phyloP scores from a whole-genome alignment of 2,113 vertebrate genomes.

The Melospiza melodia region DNA sequence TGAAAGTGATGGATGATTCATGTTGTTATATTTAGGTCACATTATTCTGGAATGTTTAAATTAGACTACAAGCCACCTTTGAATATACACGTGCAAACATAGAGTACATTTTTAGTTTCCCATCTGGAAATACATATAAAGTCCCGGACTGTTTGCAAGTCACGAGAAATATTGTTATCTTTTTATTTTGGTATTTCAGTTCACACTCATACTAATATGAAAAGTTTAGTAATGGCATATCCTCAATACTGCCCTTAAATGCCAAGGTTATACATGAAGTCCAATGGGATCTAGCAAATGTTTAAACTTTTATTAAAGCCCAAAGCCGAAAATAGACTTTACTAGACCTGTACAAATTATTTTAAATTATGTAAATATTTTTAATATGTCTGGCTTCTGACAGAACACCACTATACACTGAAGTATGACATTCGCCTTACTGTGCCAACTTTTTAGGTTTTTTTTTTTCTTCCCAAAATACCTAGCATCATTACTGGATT shows the following conservation, averaged over 20 bases:
- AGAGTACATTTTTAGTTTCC: conserved; percentile 43
- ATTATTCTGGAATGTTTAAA: conserved; percentile 56
- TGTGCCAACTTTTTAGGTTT: conserved; percentile 47
- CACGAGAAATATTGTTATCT: conserved; percentile 56
- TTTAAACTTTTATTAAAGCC: conserved; percentile 70
- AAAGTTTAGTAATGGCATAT: conserved; percentile 62
- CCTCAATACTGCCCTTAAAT: conserved; percentile 56
- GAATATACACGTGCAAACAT: conserved; percentile 26
- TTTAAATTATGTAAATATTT: conserved; percentile 81
- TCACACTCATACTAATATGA: conserved; percentile 58
- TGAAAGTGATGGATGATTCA: conserved; percentile 49
- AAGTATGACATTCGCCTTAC: conserved; percentile 54
- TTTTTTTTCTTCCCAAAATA: conserved; percentile 63
- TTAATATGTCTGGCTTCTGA: conserved; percentile 74
- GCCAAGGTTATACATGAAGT: conserved; percentile 64
- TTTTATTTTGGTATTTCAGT: conserved; percentile 64
- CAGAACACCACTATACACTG: conserved; percentile 69
- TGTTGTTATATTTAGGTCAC: conserved; percentile 33
- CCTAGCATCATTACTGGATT: conserved; percentile 55
- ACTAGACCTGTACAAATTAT: conserved; percentile 76
- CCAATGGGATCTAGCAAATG: conserved; percentile 57
- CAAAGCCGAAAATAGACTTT: conserved; percentile 73
- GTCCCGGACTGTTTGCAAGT: conserved; percentile 30
- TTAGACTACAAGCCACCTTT: conserved; percentile 35
- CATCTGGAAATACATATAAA: conserved; percentile 50